These are phyloP conservation scores for Xanthorhoe spadicearia DNA, from an alignment of 2,888 invertebrate species.

Conservation along the genomic window DNA sequence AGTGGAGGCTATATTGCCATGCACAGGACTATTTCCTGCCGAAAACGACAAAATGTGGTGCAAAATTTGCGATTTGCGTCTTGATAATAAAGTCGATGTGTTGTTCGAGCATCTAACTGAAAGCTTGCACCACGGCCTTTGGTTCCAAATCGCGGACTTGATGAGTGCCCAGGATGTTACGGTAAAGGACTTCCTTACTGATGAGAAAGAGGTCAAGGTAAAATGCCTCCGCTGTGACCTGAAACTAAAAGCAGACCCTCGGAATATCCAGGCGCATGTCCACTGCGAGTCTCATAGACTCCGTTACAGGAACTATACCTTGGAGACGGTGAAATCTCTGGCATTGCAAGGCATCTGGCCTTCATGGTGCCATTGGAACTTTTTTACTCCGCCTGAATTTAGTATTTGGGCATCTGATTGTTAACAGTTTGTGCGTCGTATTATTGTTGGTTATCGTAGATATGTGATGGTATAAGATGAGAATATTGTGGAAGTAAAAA, in stretches of 20 bases:
- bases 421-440: not conserved
- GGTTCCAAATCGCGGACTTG: not conserved
- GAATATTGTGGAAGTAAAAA: no score
- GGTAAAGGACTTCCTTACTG: not conserved
- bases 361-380: constrained; percentile 5
- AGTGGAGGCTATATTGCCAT: not conserved
- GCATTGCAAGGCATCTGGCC: not conserved
- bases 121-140: not conserved
- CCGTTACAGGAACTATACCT: not conserved
- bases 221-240: constrained; percentile 2
- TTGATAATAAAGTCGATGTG: not conserved
- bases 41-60: constrained; percentile 16
- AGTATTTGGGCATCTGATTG: no score
- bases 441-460: not conserved
- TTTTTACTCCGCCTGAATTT: no score
- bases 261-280: not conserved
- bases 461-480: not conserved
- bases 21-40: constrained; percentile 4
- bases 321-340: not conserved
- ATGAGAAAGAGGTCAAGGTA: not conserved
- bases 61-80: constrained; percentile 6
- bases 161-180: not conserved
- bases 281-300: constrained; percentile 7
- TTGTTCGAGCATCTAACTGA: not conserved
- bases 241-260: not conserved